Percentiles rank a stretch among this genome's conserved stretches.
These are phyloP conservation scores for Drosophila algonquin DNA, from an alignment of 2,888 invertebrate species.

Conservation along the genomic window DNA sequence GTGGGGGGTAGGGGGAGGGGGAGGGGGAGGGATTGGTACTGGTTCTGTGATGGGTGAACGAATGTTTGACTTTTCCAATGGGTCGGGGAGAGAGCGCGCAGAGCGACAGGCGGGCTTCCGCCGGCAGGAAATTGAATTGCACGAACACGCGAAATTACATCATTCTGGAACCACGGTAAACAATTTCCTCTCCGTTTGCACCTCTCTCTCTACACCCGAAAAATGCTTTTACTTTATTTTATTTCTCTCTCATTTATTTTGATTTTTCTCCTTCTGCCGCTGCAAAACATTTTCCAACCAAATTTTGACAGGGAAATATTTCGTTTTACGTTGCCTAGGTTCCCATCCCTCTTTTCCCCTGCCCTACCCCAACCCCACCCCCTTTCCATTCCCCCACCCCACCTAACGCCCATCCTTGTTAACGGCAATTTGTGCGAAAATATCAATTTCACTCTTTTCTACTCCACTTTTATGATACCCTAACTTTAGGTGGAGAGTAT, in stretches of 20 bases:
- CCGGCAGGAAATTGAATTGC: slow-evolving; percentile 82
- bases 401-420: slow-evolving; percentile 51
- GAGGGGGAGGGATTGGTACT: neutral
- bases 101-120: slow-evolving; percentile 78
- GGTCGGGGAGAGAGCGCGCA: slow-evolving; percentile 43
- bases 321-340: slow-evolving; percentile 62
- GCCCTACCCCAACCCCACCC: neutral
- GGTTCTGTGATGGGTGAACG: slow-evolving; percentile 6
- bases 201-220: slow-evolving; percentile 39
- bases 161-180: slow-evolving; percentile 80
- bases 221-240: slow-evolving; percentile 46
- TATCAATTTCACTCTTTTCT: slow-evolving; percentile 69
- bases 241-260: slow-evolving; percentile 27
- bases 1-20: too few relatives aligned
- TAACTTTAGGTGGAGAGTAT: neutral
- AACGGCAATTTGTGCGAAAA: slow-evolving; percentile 70
- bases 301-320: slow-evolving; percentile 67
- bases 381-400: slow-evolving; percentile 1
- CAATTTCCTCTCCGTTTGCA: slow-evolving; percentile 72
- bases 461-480: slow-evolving; percentile 35
- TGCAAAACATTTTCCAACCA: slow-evolving; percentile 42
- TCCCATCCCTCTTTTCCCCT: neutral
- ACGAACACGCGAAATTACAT: slow-evolving; percentile 82
- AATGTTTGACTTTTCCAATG: slow-evolving; percentile 51
- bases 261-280: neutral